Percentiles rank a stretch among this genome's conserved stretches.
phyloP scores from a whole-genome alignment of 2,888 invertebrate species.

The Harpalus rubripes region DNA sequence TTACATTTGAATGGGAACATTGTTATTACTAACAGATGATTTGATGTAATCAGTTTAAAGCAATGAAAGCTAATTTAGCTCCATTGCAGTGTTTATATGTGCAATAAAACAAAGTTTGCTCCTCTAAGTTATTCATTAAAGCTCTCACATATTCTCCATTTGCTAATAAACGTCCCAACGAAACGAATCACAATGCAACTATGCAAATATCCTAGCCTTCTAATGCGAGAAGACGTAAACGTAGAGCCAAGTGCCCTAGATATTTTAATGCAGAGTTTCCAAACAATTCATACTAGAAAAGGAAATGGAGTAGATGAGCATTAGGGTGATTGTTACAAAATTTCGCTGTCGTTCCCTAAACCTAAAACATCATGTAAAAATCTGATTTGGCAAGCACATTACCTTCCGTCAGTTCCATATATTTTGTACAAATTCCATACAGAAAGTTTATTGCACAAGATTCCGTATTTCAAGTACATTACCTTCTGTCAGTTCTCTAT shows the following conservation, averaged over 20 bases:
- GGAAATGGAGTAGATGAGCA: too few species aligned
- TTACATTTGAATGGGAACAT: not conserved
- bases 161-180: not conserved
- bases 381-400: too few species aligned
- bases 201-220: slow-evolving; percentile 10
- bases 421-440: too few species aligned
- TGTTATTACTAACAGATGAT: not conserved
- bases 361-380: too few species aligned
- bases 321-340: too few species aligned
- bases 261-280: not conserved
- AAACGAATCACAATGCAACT: slow-evolving; percentile 24
- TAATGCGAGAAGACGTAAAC: not conserved
- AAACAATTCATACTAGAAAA: not conserved
- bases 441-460: too few species aligned
- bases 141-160: slow-evolving; percentile 10
- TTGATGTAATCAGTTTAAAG: not conserved
- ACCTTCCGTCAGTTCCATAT: too few species aligned
- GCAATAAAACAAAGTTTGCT: not conserved
- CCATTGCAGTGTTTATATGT: not conserved
- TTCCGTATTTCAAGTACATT: too few species aligned
- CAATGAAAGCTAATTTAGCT: not conserved
- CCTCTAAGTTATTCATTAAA: slow-evolving; percentile 14
- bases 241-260: not conserved
- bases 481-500: too few species aligned
- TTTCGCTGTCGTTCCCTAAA: too few species aligned